phyloP scores from a whole-genome alignment of 2,113 vertebrate species.

The Himantopus leucocephalus region DNA sequence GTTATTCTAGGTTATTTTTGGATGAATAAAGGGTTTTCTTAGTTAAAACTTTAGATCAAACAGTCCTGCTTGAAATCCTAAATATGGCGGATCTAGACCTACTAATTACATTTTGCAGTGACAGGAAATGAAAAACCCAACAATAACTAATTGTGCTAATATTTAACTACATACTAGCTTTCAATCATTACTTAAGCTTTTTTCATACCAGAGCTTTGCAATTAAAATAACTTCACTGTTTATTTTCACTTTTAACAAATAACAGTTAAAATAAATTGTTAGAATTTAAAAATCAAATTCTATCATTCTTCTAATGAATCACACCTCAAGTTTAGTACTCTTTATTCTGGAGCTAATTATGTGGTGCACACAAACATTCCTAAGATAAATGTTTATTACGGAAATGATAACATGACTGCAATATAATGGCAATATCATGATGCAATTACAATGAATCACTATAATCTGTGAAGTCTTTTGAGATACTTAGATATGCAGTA shows the following conservation, averaged over 20 bases:
- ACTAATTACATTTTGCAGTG: conserved; percentile 3
- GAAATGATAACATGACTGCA: conserved; percentile 58
- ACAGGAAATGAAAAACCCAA: conserved; percentile 10
- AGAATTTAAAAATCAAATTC: conserved; percentile 52
- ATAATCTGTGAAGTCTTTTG: conserved; percentile 16
- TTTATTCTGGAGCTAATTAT: conserved; percentile 56
- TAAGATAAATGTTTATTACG: conserved; percentile 64
- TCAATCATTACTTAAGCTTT: conserved; percentile 17
- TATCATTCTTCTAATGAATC: conserved; percentile 48
- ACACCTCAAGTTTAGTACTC: conserved; percentile 44
- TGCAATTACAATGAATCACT: conserved; percentile 63
- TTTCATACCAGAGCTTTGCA: conserved; percentile 14
- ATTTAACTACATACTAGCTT: neutral
- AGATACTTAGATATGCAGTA: conserved; percentile 23
- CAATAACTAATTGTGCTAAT: conserved; percentile 30
- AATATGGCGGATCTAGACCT: neutral
- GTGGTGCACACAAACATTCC: conserved; percentile 28
- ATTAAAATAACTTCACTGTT: conserved; percentile 28
- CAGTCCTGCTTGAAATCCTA: neutral
- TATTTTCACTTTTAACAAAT: conserved; percentile 37
- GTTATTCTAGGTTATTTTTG: neutral
- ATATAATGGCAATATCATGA: conserved; percentile 51
- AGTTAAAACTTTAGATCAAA: neutral
- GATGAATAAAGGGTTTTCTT: neutral
- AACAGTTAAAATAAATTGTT: conserved; percentile 30